phyloP scores from a whole-genome alignment of 2,113 vertebrate species.

The Eolophus roseicapilla region DNA sequence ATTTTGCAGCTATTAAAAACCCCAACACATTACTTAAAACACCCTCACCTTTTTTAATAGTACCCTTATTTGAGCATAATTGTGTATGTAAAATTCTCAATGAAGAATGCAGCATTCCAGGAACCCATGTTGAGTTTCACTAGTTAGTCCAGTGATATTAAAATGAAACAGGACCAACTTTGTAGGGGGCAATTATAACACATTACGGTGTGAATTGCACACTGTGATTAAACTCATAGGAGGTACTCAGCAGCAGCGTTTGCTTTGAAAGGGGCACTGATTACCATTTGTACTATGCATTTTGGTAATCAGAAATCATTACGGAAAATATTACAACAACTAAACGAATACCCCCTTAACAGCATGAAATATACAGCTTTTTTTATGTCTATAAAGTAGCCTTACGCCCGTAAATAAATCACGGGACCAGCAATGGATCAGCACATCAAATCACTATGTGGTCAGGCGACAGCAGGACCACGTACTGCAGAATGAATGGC shows the following conservation, averaged over 20 bases:
- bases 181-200: slow-evolving; percentile 74
- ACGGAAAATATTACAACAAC: slow-evolving; percentile 67
- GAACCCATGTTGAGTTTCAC: slow-evolving; percentile 53
- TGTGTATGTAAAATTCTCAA: slow-evolving; percentile 31
- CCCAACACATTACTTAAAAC: slow-evolving; percentile 3
- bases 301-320: slow-evolving; percentile 79
- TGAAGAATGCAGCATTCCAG: slow-evolving; percentile 44
- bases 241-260: slow-evolving; percentile 71
- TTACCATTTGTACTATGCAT: slow-evolving; percentile 76
- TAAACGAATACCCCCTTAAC: slow-evolving; percentile 71
- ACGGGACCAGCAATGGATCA: neutral
- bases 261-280: slow-evolving; percentile 76
- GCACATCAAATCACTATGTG: neutral
- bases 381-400: neutral
- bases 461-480: neutral
- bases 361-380: slow-evolving; percentile 48
- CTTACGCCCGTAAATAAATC: slow-evolving; percentile 60
- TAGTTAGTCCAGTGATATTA: slow-evolving; percentile 68
- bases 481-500: neutral
- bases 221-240: slow-evolving; percentile 78
- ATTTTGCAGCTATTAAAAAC: slow-evolving; percentile 58
- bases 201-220: slow-evolving; percentile 73
- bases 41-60: slow-evolving; percentile 7
- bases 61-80: slow-evolving; percentile 56
- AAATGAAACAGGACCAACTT: slow-evolving; percentile 71